A percentile compares a stretch with the other conserved stretches of the same genome.
Conservation (phyloP, 2,113 vertebrate species). For the Lophura nycthemera region DNA sequence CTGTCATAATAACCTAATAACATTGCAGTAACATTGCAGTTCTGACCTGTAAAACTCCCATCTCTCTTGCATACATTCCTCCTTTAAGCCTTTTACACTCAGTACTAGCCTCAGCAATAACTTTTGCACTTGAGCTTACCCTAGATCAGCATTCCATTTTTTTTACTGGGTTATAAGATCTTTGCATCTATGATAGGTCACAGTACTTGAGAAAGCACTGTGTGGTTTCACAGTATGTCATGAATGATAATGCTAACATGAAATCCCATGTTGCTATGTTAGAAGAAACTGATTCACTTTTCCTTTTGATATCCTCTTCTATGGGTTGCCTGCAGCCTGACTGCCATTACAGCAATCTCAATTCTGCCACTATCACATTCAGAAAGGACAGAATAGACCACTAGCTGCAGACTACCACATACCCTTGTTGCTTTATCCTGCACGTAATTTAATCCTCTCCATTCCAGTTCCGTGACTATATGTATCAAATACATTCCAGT, state of each 20-base stretch:
- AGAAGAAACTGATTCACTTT: neutral
- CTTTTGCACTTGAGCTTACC: neutral
- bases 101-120: neutral
- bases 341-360: neutral
- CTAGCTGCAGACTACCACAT: neutral
- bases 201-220: neutral
- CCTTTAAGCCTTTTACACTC: neutral
- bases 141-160: neutral
- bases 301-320: neutral
- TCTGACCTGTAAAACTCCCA: neutral
- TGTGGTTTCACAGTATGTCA: neutral
- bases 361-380: neutral
- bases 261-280: neutral
- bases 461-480: neutral
- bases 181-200: neutral
- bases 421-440: neutral
- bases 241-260: neutral
- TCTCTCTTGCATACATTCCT: neutral
- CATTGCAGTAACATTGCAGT: accelerated
- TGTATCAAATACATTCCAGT: neutral
- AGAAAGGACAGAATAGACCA: neutral
- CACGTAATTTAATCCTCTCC: neutral
- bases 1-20: neutral
- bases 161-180: neutral
- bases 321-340: neutral